phyloP scores from a whole-genome alignment of 2,113 vertebrate genomes.

The Hiodon tergisus region DNA sequence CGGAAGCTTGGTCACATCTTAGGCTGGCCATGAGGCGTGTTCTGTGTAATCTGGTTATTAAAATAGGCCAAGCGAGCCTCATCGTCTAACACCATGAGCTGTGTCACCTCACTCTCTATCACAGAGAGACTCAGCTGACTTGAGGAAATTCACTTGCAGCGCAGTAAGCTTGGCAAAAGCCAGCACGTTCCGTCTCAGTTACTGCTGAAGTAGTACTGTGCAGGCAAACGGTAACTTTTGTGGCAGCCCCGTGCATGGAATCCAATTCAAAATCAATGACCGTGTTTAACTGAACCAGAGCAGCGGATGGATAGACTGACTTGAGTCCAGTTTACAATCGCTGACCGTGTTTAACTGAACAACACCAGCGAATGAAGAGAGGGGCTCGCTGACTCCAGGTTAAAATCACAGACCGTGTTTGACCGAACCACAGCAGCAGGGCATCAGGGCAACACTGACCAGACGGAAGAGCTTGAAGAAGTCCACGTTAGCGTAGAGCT shows the following conservation, averaged over 20 bases:
- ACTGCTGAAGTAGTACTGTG: not conserved
- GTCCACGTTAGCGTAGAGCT: slow-evolving; percentile 84
- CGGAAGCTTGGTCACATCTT: slow-evolving; percentile 14
- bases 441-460: slow-evolving; percentile 58
- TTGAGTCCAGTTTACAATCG: not conserved
- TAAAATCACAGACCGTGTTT: not conserved
- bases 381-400: not conserved
- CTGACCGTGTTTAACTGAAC: not conserved
- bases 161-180: not conserved
- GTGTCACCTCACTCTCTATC: slow-evolving; percentile 37
- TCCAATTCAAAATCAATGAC: no score
- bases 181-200: not conserved
- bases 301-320: not conserved
- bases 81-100: slow-evolving; percentile 39
- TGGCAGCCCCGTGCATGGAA: no score
- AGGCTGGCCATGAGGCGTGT: slow-evolving; percentile 4
- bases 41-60: slow-evolving; percentile 50
- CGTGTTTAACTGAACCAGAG: not conserved
- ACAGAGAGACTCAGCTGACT: slow-evolving; percentile 20
- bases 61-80: slow-evolving; percentile 52
- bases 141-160: not conserved
- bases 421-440: not conserved
- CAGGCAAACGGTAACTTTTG: no score
- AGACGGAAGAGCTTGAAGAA: slow-evolving; percentile 86
- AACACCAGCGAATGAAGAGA: no score